Conservation (phyloP, 92 coral and sea anemone species). For the Palythoa heliodiscus region DNA sequence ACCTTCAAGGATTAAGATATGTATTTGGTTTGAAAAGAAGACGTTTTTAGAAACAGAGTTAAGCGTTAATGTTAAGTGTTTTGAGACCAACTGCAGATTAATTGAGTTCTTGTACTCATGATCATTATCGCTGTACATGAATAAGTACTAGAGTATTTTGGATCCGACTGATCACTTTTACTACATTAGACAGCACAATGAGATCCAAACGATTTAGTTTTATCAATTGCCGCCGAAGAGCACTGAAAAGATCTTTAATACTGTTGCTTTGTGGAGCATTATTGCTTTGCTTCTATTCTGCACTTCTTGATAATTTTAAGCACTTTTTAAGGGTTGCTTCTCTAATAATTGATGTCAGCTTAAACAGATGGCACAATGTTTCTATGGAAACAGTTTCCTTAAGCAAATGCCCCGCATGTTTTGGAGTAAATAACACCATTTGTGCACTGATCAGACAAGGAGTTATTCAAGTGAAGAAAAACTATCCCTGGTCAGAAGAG, state of each 20-base stretch:
- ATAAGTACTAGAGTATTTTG: too few species aligned
- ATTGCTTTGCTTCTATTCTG: background rate
- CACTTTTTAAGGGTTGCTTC: background rate
- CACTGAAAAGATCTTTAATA: background rate
- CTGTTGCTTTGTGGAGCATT: slow-evolving; percentile 19
- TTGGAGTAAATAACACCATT: slow-evolving; percentile 63
- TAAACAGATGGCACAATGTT: slow-evolving; percentile 15
- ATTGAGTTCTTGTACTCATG: too few species aligned
- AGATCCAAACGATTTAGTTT: background rate
- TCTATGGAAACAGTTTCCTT: slow-evolving; percentile 50
- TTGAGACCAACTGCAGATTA: too few species aligned
- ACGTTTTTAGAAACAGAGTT: too few species aligned
- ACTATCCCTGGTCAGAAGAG: slow-evolving; percentile 62
- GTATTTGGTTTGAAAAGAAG: too few species aligned
- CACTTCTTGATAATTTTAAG: background rate
- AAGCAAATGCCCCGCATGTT: slow-evolving; percentile 79
- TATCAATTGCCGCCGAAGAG: slow-evolving; percentile 1
- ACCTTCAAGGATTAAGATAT: too few species aligned
- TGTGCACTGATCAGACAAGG: slow-evolving; percentile 63
- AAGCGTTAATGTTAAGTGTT: too few species aligned
- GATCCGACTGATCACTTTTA: too few species aligned
- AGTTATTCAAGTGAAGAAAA: slow-evolving; percentile 44
- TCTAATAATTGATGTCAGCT: slow-evolving; percentile 30
- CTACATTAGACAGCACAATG: background rate
- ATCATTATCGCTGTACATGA: too few species aligned